A percentile compares a stretch with the other conserved stretches of the same genome.
These are phyloP conservation scores for Mastomys coucha DNA, from an alignment of 2,113 vertebrate genomes.

Conservation along the genomic window DNA sequence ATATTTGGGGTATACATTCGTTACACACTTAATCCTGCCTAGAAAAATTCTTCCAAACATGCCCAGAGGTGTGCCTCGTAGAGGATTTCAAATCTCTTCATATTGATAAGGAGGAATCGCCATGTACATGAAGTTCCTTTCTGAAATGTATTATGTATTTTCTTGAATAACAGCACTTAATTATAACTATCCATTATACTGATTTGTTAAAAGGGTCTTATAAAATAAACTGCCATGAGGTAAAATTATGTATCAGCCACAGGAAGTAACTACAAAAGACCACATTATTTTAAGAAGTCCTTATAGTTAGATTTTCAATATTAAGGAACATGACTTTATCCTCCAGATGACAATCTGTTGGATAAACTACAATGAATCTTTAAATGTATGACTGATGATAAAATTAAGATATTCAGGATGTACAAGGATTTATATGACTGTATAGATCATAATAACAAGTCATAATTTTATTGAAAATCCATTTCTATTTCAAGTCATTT, in stretches of 20 bases:
- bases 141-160: background rate
- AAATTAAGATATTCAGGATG: conserved; percentile 26
- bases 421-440: conserved; percentile 31
- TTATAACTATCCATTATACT: conserved; percentile 48
- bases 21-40: background rate
- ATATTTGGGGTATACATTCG: background rate
- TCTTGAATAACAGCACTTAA: conserved; percentile 40
- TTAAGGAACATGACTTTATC: conserved; percentile 58
- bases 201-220: conserved; percentile 63
- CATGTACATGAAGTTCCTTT: background rate
- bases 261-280: conserved; percentile 71
- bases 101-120: background rate
- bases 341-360: conserved; percentile 31
- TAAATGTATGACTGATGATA: background rate
- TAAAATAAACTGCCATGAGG: conserved; percentile 56
- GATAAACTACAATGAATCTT: conserved; percentile 34
- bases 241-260: conserved; percentile 72
- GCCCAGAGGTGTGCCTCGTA: background rate
- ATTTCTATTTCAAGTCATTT: conserved; percentile 48
- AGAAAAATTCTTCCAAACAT: background rate
- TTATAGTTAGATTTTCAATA: conserved; percentile 66
- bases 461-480: conserved; percentile 46
- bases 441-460: conserved; percentile 27
- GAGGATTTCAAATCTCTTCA: background rate
- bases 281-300: conserved; percentile 70